A percentile compares a stretch with the other conserved stretches of the same genome.
Conservation (phyloP, 2,888 invertebrate genomes). For the Meandrusa payeni region DNA sequence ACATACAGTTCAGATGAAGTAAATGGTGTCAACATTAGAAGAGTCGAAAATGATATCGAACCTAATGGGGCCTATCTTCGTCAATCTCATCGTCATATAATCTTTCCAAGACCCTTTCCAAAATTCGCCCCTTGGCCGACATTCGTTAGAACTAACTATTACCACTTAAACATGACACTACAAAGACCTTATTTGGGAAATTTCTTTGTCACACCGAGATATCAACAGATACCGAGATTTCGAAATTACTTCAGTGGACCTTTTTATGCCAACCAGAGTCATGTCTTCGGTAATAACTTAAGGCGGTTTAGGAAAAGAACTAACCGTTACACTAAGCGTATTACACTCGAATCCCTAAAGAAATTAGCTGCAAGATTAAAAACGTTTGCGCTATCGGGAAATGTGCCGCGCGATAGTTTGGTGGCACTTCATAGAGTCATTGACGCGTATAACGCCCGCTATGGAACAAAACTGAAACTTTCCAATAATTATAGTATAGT, state of each 20-base stretch:
- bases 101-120: slow-evolving; percentile 22
- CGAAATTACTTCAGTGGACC: slow-evolving; percentile 26
- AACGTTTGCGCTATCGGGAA: slow-evolving; percentile 35
- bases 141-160: slow-evolving; percentile 38
- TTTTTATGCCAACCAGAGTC: slow-evolving; percentile 9
- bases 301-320: slow-evolving; percentile 36
- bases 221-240: slow-evolving; percentile 35
- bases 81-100: no score
- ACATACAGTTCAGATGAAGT: slow-evolving; percentile 42
- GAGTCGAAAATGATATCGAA: slow-evolving; percentile 26
- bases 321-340: slow-evolving; percentile 31
- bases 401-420: slow-evolving; percentile 36
- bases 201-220: slow-evolving; percentile 36
- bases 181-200: slow-evolving; percentile 41
- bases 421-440: slow-evolving; percentile 45
- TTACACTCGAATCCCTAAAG: slow-evolving; percentile 47
- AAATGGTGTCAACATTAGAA: slow-evolving; percentile 44
- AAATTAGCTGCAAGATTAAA: slow-evolving; percentile 43
- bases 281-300: background rate
- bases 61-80: no score
- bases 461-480: slow-evolving; percentile 45
- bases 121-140: slow-evolving; percentile 42
- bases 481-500: slow-evolving; percentile 44
- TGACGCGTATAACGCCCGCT: slow-evolving; percentile 53
- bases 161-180: slow-evolving; percentile 43